These are phyloP conservation scores for Chiloscyllium punctatum DNA, from an alignment of 2,797 vertebrate species.

Conservation along the genomic window DNA sequence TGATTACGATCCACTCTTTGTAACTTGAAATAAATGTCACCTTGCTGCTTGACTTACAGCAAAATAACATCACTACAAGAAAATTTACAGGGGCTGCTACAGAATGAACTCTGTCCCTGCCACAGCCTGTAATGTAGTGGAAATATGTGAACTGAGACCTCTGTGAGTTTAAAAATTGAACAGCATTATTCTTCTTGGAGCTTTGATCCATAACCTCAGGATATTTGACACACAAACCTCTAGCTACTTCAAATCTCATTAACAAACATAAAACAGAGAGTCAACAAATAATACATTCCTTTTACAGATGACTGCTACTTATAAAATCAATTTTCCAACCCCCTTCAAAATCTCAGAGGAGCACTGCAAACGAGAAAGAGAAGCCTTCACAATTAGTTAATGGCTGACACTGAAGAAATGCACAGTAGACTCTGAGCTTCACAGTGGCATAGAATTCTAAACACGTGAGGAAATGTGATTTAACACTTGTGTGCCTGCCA, in stretches of 20 bases:
- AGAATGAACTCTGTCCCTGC: not conserved
- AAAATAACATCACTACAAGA: not conserved
- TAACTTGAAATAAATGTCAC: not conserved
- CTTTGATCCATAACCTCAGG: conserved; percentile 29
- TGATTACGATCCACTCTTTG: not conserved
- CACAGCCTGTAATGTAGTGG: not conserved
- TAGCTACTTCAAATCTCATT: conserved; percentile 21
- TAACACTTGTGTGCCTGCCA: too few species aligned
- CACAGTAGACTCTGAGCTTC: not conserved
- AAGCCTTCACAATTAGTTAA: not conserved
- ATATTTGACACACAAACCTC: conserved; percentile 23
- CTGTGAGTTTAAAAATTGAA: conserved; percentile 10
- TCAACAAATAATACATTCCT: conserved; percentile 33
- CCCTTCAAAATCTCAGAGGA: not conserved
- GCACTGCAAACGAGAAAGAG: not conserved
- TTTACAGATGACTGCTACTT: conserved; percentile 10
- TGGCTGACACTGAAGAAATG: not conserved
- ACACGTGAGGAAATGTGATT: not conserved
- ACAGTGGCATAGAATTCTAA: not conserved
- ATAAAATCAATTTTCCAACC: conserved; percentile 15
- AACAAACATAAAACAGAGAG: conserved; percentile 22
- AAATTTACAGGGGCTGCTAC: not conserved
- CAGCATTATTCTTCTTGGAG: conserved; percentile 20
- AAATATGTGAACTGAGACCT: not conserved
- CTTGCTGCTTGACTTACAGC: not conserved